Evolutionary conservation across 2,888 invertebrate genomes (phyloP).

Genomic region (Himalopsyche tibetana): DNA sequence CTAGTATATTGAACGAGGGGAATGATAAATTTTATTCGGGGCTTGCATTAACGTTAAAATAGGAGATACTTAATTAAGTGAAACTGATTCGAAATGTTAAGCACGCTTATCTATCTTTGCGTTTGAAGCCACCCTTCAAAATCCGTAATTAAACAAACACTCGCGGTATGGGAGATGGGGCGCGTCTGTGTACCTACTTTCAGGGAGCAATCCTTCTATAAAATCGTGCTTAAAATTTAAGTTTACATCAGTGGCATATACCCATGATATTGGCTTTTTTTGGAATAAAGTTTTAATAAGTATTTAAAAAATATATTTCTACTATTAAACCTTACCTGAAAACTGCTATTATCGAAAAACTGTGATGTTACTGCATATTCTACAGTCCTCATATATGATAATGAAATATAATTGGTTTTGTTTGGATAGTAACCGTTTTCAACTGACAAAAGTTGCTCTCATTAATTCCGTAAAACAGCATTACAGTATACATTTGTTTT

Average conservation of each 20-base stretch:
- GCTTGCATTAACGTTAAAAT: constrained; percentile 46
- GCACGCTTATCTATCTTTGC: constrained; percentile 40
- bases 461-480: too few relatives aligned
- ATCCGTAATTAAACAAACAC: constrained; percentile 45
- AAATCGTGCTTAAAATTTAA: constrained; percentile 4
- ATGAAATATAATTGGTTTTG: too few relatives aligned
- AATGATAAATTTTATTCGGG: constrained; percentile 39
- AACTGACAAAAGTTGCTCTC: too few relatives aligned
- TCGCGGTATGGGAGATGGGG: not conserved
- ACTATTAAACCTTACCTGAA: too few relatives aligned
- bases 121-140: constrained; percentile 35
- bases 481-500: too few relatives aligned
- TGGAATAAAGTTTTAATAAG: too few relatives aligned
- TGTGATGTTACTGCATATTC: too few relatives aligned
- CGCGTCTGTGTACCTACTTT: not conserved
- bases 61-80: constrained; percentile 50
- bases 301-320: too few relatives aligned
- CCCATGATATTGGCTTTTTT: not conserved
- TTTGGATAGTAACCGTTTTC: too few relatives aligned
- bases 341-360: too few relatives aligned
- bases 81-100: constrained; percentile 49
- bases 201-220: constrained; percentile 2
- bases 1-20: not conserved
- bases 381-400: too few relatives aligned
- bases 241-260: constrained; percentile 5